A percentile compares a stretch with the other conserved stretches of the same genome.
phyloP scores from a whole-genome alignment of 2,797 vertebrate species.

The Echiichthys vipera region DNA sequence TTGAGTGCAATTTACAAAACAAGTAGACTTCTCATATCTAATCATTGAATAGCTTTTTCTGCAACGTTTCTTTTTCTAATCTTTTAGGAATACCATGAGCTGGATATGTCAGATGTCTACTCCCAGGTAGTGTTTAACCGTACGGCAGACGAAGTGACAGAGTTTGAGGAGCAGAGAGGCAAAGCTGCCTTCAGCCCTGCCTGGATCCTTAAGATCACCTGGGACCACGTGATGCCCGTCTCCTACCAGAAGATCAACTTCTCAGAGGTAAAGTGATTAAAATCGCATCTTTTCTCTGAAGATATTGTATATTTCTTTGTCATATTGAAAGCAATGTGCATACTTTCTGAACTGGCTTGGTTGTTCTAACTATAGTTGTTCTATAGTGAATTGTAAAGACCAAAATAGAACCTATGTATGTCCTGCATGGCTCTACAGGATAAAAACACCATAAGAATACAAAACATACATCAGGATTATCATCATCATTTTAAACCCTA shows the following conservation, averaged over 20 bases:
- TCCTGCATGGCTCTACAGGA: too few relatives aligned
- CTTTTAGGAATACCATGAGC: constrained; percentile 76
- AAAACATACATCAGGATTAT: neutral
- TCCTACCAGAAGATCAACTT: constrained; percentile 82
- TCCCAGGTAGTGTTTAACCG: constrained; percentile 85
- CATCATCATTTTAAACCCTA: neutral
- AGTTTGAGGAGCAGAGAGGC: constrained; percentile 71
- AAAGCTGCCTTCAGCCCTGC: constrained; percentile 76
- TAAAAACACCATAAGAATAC: too few relatives aligned
- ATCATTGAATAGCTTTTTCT: neutral
- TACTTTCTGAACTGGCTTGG: neutral
- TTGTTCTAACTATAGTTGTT: neutral
- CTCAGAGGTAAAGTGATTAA: constrained; percentile 79
- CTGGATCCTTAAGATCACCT: constrained; percentile 90
- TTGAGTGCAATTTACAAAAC: neutral
- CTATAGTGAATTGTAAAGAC: neutral
- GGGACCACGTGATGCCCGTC: constrained; percentile 84
- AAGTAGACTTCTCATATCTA: neutral
- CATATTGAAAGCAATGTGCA: neutral
- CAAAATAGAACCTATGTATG: neutral
- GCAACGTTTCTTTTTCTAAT: neutral
- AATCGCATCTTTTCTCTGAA: neutral
- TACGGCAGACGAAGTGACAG: constrained; percentile 81
- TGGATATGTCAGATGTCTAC: constrained; percentile 80
- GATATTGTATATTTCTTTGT: neutral